Percentiles rank a stretch among this genome's conserved stretches.
phyloP scores from a whole-genome alignment of 2,888 invertebrate species.

The Tethea ocularis region DNA sequence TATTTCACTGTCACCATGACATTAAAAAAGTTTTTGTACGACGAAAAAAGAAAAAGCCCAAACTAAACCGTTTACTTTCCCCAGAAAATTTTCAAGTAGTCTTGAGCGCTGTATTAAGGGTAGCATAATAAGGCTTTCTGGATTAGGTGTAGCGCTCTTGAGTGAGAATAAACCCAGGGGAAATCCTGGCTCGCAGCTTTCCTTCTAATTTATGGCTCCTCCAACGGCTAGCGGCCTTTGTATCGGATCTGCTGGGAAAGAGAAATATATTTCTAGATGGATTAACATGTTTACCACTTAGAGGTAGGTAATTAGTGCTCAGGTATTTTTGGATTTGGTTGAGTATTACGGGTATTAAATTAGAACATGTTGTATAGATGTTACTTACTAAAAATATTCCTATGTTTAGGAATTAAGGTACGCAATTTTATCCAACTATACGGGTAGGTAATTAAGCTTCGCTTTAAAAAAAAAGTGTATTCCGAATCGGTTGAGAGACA shows the following conservation, averaged over 20 bases:
- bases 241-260: slow-evolving; percentile 77
- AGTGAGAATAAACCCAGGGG: slow-evolving; percentile 83
- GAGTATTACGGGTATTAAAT: slow-evolving; percentile 1
- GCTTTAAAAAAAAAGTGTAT: no score
- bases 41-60: slow-evolving; percentile 38
- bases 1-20: neutral
- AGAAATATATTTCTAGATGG: slow-evolving; percentile 79
- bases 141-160: slow-evolving; percentile 82
- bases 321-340: slow-evolving; percentile 45
- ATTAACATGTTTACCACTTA: slow-evolving; percentile 76
- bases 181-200: slow-evolving; percentile 83
- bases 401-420: neutral
- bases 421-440: neutral
- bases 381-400: neutral
- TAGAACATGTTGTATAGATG: neutral
- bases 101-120: slow-evolving; percentile 82
- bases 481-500: no score
- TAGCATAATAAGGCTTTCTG: slow-evolving; percentile 83
- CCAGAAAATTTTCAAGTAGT: slow-evolving; percentile 82
- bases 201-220: slow-evolving; percentile 80
- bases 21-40: neutral
- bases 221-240: slow-evolving; percentile 80
- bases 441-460: neutral
- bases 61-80: slow-evolving; percentile 71
- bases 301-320: slow-evolving; percentile 68